phyloP scores from a whole-genome alignment of 1,140 invertebrate species.

The Nasonia giraulti region DNA sequence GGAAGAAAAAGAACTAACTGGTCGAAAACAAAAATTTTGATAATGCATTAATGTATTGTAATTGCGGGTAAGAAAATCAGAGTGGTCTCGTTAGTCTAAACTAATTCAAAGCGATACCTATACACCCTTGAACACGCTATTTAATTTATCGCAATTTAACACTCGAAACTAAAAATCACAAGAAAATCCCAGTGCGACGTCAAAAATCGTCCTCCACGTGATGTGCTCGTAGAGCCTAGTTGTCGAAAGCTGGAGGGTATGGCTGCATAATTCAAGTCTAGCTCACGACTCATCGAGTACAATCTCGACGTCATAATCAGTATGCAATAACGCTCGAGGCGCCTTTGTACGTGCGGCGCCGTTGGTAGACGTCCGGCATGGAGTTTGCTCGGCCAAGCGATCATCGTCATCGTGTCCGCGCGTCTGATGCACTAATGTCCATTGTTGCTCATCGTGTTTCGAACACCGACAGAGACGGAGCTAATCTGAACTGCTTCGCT shows the following conservation, averaged over 20 bases:
- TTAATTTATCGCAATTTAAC: too few relatives aligned
- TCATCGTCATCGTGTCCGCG: constrained; percentile 52
- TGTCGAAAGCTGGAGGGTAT: background rate
- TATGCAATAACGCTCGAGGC: constrained; percentile 37
- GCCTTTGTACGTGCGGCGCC: constrained; percentile 49
- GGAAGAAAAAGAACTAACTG: background rate
- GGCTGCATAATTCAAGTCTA: constrained; percentile 9
- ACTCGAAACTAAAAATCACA: too few relatives aligned
- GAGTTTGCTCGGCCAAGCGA: constrained; percentile 57
- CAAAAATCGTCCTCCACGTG: too few relatives aligned
- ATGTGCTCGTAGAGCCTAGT: too few relatives aligned
- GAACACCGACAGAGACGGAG: constrained; percentile 31
- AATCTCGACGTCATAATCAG: constrained; percentile 43
- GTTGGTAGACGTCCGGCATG: constrained; percentile 42
- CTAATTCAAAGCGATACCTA: too few relatives aligned
- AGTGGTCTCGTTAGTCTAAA: background rate
- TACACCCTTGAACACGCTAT: too few relatives aligned
- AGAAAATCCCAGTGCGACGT: too few relatives aligned
- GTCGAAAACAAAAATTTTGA: constrained; percentile 53
- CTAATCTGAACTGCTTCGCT: constrained; percentile 14
- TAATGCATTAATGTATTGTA: constrained; percentile 58
- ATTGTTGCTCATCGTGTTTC: constrained; percentile 59
- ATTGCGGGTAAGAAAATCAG: constrained; percentile 51
- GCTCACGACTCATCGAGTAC: constrained; percentile 37
- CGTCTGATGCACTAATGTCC: constrained; percentile 62